Percentiles rank a stretch among this genome's conserved stretches.
Evolutionary conservation across 2,888 invertebrate genomes (phyloP).

Genomic region (Trichopria drosophilae): DNA sequence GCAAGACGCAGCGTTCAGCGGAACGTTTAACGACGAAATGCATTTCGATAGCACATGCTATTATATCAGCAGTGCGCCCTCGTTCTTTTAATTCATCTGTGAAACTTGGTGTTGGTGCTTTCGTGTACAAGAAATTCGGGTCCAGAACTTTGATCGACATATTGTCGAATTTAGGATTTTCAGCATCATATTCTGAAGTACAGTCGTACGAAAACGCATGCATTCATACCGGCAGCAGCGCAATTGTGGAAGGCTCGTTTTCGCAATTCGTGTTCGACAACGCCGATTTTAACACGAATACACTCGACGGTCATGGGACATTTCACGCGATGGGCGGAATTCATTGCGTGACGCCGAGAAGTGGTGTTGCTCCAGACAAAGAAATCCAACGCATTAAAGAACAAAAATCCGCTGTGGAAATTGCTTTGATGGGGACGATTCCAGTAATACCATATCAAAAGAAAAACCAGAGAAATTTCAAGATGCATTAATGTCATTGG

Average conservation of each 20-base stretch:
- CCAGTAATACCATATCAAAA: neutral
- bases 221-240: too few relatives aligned
- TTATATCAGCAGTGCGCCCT: too few relatives aligned
- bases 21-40: constrained; percentile 45
- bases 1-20: constrained; percentile 26
- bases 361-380: neutral
- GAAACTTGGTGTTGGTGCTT: constrained; percentile 20
- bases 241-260: too few relatives aligned
- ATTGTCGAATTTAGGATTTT: constrained; percentile 41
- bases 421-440: neutral
- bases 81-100: too few relatives aligned
- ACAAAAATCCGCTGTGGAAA: neutral
- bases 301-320: too few relatives aligned
- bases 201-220: neutral
- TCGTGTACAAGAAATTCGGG: constrained; percentile 29
- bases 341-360: too few relatives aligned
- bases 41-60: too few relatives aligned
- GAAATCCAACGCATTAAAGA: neutral
- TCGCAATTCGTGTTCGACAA: too few relatives aligned
- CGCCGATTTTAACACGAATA: too few relatives aligned
- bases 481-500: too few relatives aligned
- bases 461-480: too few relatives aligned
- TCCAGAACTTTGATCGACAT: constrained; percentile 36
- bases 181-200: constrained; percentile 30
- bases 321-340: too few relatives aligned